A percentile compares a stretch with the other conserved stretches of the same genome.
phyloP scores from a whole-genome alignment of 1,140 invertebrate species.

The Cherax destructor region DNA sequence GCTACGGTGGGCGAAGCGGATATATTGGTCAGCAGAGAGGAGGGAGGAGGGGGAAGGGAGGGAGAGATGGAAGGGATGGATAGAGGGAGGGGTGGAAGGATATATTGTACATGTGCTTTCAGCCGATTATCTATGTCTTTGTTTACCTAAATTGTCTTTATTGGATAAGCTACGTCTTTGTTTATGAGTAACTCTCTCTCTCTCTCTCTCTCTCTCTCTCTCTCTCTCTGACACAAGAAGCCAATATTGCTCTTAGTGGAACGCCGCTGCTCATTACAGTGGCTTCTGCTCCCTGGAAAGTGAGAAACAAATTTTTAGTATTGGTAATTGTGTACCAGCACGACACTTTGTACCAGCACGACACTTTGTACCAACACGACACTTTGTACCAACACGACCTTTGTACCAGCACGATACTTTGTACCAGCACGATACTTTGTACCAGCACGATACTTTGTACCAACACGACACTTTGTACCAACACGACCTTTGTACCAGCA shows the following conservation, averaged over 20 bases:
- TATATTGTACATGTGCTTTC: too few species aligned
- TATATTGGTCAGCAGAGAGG: too few species aligned
- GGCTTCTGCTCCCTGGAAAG: background rate
- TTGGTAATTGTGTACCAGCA: background rate
- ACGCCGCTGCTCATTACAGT: background rate
- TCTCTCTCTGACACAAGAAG: background rate
- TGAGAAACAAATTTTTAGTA: background rate
- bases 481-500: too few species aligned
- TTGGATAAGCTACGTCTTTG: too few species aligned
- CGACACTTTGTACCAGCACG: too few species aligned
- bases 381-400: background rate
- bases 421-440: background rate
- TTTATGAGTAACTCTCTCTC: background rate
- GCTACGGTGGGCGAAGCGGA: background rate
- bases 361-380: background rate
- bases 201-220: conserved; percentile 1
- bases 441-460: too few species aligned
- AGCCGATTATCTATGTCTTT: too few species aligned
- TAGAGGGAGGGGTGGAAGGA: too few species aligned
- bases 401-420: background rate
- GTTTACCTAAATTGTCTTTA: too few species aligned
- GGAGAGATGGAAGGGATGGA: too few species aligned
- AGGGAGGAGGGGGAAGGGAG: too few species aligned
- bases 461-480: too few species aligned
- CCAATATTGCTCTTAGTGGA: background rate